Evolutionary conservation across 2,113 vertebrate genomes (phyloP).

Genomic region (Illadopsis cleaveri): DNA sequence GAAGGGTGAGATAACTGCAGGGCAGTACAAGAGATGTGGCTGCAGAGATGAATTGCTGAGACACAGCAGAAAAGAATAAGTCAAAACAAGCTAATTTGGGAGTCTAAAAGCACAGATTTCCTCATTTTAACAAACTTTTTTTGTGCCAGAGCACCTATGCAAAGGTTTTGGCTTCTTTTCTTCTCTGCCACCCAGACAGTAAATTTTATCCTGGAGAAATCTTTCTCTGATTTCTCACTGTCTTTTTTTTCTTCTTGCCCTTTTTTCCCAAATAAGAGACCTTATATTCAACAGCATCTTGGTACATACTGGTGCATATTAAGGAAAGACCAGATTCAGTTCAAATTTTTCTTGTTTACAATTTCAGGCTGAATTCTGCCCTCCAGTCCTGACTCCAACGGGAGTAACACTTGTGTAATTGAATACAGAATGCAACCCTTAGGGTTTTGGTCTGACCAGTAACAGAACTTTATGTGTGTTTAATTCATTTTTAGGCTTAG

Average conservation of each 20-base stretch:
- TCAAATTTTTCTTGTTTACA: conserved; percentile 60
- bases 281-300: neutral
- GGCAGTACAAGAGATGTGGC: neutral
- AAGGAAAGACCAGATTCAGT: conserved; percentile 14
- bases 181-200: neutral
- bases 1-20: neutral
- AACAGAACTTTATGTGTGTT: conserved; percentile 51
- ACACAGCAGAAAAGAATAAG: neutral
- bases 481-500: conserved; percentile 56
- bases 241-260: neutral
- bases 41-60: neutral
- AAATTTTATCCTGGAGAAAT: neutral
- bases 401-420: conserved; percentile 59
- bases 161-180: too few relatives aligned
- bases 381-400: conserved; percentile 47
- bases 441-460: conserved; percentile 42
- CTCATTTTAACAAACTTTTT: neutral
- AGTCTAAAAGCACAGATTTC: neutral
- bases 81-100: neutral
- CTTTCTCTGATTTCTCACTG: neutral
- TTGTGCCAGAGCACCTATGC: neutral
- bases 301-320: neutral
- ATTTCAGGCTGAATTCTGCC: conserved; percentile 63
- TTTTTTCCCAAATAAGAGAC: conserved; percentile 20
- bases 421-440: conserved; percentile 57